Conservation (phyloP, 2,888 invertebrate genomes). For the Drosophila silvestris region DNA sequence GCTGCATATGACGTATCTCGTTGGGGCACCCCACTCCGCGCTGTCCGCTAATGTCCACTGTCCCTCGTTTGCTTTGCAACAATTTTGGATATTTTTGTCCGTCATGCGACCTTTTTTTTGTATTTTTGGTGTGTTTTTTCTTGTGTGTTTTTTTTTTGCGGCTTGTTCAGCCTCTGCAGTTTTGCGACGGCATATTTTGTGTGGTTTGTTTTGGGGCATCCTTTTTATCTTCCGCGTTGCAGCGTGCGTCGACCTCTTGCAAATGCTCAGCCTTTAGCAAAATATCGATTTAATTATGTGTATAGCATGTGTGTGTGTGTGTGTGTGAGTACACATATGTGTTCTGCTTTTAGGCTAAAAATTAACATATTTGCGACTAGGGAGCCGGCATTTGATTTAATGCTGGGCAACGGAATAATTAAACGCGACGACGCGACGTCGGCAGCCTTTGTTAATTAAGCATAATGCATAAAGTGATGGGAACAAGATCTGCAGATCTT, state of each 20-base stretch:
- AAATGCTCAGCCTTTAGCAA: constrained; percentile 18
- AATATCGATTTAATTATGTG: constrained; percentile 68
- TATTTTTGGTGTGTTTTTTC: constrained; percentile 19
- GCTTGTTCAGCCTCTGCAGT: constrained; percentile 63
- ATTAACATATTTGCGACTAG: constrained; percentile 70
- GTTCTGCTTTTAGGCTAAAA: constrained; percentile 40
- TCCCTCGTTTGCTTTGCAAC: constrained; percentile 45
- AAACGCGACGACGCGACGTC: constrained; percentile 61
- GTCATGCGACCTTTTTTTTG: constrained; percentile 43
- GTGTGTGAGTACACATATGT: constrained; percentile 9
- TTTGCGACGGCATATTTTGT: constrained; percentile 67
- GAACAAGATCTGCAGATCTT: constrained; percentile 60
- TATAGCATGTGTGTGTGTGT: neutral
- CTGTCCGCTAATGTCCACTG: constrained; percentile 32
- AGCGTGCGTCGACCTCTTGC: constrained; percentile 64
- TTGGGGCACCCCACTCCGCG: constrained; percentile 20
- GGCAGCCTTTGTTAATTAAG: constrained; percentile 78
- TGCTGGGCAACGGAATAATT: constrained; percentile 60
- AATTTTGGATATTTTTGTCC: constrained; percentile 76
- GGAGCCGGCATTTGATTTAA: constrained; percentile 67
- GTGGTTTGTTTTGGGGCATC: constrained; percentile 68
- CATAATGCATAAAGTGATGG: constrained; percentile 74
- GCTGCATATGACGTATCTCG: constrained; percentile 74
- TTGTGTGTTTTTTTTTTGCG: constrained; percentile 13
- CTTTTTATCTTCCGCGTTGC: constrained; percentile 81